These are phyloP conservation scores for Drosophila multiciliata DNA, from an alignment of 2,888 invertebrate genomes.

Conservation along the genomic window DNA sequence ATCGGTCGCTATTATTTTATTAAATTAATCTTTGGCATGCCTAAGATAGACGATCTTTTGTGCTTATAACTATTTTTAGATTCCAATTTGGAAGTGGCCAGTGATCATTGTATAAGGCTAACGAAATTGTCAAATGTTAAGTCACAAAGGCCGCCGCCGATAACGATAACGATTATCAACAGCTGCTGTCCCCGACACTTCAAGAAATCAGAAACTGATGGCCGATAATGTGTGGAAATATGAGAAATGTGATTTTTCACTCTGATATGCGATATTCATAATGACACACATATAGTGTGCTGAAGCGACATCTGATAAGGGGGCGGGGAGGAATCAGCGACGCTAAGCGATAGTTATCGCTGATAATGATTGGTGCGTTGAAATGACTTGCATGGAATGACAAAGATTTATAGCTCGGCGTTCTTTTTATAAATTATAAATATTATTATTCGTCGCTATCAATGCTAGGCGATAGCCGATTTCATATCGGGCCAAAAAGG, in stretches of 20 bases:
- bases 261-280: constrained; percentile 43
- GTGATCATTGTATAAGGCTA: constrained; percentile 2
- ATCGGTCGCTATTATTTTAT: background rate
- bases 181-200: constrained; percentile 40
- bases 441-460: constrained; percentile 34
- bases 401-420: constrained; percentile 67
- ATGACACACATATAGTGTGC: constrained; percentile 14
- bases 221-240: constrained; percentile 62
- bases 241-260: constrained; percentile 60
- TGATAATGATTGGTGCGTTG: constrained; percentile 39
- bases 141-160: constrained; percentile 30
- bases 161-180: constrained; percentile 67
- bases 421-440: background rate
- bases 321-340: constrained; percentile 46
- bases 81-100: background rate
- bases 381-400: constrained; percentile 42
- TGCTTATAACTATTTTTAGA: background rate
- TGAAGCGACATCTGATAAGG: constrained; percentile 50
- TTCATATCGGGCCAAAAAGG: constrained; percentile 30
- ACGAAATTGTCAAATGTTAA: constrained; percentile 5
- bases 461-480: constrained; percentile 51
- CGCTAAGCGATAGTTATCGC: constrained; percentile 54
- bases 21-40: background rate
- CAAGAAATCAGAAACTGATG: constrained; percentile 60
- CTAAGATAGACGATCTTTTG: background rate